Evolutionary conservation across 1,140 invertebrate genomes (phyloP).

Genomic region (Bombus huntii): DNA sequence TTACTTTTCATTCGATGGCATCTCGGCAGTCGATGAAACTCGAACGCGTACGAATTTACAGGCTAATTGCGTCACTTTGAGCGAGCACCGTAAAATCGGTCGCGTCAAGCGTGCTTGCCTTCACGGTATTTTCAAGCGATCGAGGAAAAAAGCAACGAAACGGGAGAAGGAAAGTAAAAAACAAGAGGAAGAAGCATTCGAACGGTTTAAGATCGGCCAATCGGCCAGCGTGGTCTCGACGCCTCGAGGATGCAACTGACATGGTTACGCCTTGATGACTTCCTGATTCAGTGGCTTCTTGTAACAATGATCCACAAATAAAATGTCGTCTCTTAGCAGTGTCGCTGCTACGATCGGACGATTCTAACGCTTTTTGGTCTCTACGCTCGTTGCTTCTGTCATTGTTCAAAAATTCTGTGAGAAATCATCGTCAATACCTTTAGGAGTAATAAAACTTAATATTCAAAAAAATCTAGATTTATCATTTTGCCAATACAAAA

Average conservation of each 20-base stretch:
- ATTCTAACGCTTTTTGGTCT: not conserved
- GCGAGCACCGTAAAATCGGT: constrained; percentile 40
- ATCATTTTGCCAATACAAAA: not conserved
- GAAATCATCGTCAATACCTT: not conserved
- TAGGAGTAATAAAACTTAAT: not conserved
- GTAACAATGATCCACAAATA: constrained; percentile 44
- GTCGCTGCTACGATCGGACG: not conserved
- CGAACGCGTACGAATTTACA: constrained; percentile 61
- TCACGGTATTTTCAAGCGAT: constrained; percentile 16
- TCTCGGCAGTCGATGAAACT: constrained; percentile 45
- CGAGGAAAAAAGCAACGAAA: constrained; percentile 6
- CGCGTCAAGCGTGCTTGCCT: constrained; percentile 37
- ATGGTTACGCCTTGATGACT: constrained; percentile 72
- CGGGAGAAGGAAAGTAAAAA: not conserved
- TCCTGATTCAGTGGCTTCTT: constrained; percentile 69
- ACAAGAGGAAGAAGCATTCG: constrained; percentile 10
- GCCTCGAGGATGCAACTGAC: constrained; percentile 23
- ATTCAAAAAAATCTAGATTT: not conserved
- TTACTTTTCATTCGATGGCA: too few species aligned
- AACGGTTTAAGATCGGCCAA: constrained; percentile 45
- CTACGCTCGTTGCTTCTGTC: not conserved
- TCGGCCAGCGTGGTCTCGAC: constrained; percentile 9
- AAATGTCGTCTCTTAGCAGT: not conserved
- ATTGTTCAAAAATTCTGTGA: not conserved
- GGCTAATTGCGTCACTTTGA: constrained; percentile 66